Evolutionary conservation across 2,888 invertebrate species (phyloP).

Genomic region (Orthonevra nobilis): DNA sequence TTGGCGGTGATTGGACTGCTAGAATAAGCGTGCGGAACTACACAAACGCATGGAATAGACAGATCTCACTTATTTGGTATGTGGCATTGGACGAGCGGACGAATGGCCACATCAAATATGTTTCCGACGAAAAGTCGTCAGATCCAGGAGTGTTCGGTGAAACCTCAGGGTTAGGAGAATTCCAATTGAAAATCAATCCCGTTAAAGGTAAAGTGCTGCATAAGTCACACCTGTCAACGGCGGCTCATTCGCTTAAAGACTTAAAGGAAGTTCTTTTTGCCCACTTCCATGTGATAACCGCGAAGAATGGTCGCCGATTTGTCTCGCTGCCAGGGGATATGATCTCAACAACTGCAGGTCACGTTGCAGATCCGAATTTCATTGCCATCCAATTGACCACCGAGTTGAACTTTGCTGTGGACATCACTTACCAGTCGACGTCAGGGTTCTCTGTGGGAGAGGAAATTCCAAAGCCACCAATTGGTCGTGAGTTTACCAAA

Average conservation of each 20-base stretch:
- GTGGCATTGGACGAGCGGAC: conserved; percentile 89
- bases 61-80: conserved; percentile 88
- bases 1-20: conserved; percentile 97
- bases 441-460: conserved; percentile 82
- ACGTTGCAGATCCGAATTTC: conserved; percentile 87
- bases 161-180: conserved; percentile 89
- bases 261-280: conserved; percentile 89
- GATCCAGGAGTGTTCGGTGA: conserved; percentile 83
- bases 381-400: conserved; percentile 89
- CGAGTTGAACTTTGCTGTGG: conserved; percentile 89
- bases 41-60: conserved; percentile 75
- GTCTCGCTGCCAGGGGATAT: conserved; percentile 85
- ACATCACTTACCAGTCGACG: conserved; percentile 90
- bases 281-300: conserved; percentile 84
- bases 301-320: conserved; percentile 81
- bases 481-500: conserved; percentile 85
- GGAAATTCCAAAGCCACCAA: conserved; percentile 80
- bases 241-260: conserved; percentile 85
- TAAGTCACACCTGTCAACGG: conserved; percentile 87
- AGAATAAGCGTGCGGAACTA: conserved; percentile 84
- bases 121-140: conserved; percentile 76
- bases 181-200: conserved; percentile 81
- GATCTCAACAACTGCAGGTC: conserved; percentile 80
- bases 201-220: conserved; percentile 84
- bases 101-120: conserved; percentile 81